Conservation (phyloP, 1,140 invertebrate species). For the Muscidifurax raptorellus region DNA sequence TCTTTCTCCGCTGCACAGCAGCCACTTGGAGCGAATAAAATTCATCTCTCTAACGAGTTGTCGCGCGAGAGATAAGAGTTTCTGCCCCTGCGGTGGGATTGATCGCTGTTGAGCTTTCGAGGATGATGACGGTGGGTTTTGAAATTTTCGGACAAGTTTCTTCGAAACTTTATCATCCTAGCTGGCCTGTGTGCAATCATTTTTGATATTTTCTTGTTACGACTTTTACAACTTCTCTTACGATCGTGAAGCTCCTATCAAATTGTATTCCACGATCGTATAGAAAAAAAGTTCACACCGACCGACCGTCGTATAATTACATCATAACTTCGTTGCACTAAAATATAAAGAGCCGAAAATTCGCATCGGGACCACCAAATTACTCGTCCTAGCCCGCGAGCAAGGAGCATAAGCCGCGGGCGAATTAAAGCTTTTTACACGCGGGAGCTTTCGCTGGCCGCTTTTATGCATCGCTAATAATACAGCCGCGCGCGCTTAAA, state of each 20-base stretch:
- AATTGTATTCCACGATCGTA: background rate
- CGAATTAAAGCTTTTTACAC: background rate
- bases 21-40: conserved; percentile 8
- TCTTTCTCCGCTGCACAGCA: background rate
- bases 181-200: background rate
- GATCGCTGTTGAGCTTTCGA: background rate
- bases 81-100: background rate
- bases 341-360: background rate
- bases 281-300: background rate
- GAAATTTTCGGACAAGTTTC: background rate
- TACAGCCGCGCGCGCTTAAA: background rate
- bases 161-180: background rate
- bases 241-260: background rate
- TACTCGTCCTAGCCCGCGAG: background rate
- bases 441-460: too few species aligned
- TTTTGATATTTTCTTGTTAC: background rate
- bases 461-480: conserved; percentile 8
- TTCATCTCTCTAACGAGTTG: background rate
- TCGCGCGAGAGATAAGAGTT: background rate
- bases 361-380: background rate
- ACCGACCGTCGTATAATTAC: too few species aligned
- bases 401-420: background rate
- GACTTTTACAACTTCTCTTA: background rate
- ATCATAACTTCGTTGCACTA: too few species aligned
- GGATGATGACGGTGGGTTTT: background rate